Conservation (phyloP, 2,888 invertebrate species). For the Danaus chrysippus region DNA sequence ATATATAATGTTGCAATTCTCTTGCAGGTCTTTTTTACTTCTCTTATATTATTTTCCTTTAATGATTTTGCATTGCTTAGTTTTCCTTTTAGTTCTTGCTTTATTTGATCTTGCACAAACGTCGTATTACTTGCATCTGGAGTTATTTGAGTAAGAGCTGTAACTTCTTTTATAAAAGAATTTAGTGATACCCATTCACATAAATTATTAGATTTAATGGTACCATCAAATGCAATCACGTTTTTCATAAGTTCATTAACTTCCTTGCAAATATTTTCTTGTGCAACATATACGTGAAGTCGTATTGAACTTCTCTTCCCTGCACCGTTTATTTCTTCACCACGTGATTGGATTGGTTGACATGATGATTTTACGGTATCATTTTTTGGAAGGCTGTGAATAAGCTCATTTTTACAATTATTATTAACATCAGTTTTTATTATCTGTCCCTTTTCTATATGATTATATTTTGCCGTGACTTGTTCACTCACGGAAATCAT, state of each 20-base stretch:
- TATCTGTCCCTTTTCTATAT: not conserved
- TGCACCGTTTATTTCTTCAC: not conserved
- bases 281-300: not conserved
- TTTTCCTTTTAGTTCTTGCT: slow-evolving; percentile 14
- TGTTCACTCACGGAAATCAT: not conserved
- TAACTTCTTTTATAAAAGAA: slow-evolving; percentile 30
- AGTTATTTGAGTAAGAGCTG: slow-evolving; percentile 24
- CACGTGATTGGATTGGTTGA: not conserved
- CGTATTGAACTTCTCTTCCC: not conserved
- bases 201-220: slow-evolving; percentile 14
- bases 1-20: slow-evolving; percentile 5
- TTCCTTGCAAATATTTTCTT: slow-evolving; percentile 28
- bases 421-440: not conserved
- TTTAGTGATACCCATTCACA: not conserved
- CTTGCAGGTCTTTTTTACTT: slow-evolving; percentile 8
- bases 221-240: slow-evolving; percentile 30
- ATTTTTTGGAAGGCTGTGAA: not conserved
- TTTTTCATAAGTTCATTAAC: slow-evolving; percentile 37
- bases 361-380: not conserved
- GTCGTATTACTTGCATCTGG: slow-evolving; percentile 26
- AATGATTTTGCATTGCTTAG: slow-evolving; percentile 19
- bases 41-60: slow-evolving; percentile 6
- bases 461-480: not conserved
- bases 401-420: not conserved
- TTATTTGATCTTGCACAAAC: slow-evolving; percentile 33